Base-by-base conservation (phyloP, 2,113 vertebrate species). In the Cryptotis parvus region DNA sequence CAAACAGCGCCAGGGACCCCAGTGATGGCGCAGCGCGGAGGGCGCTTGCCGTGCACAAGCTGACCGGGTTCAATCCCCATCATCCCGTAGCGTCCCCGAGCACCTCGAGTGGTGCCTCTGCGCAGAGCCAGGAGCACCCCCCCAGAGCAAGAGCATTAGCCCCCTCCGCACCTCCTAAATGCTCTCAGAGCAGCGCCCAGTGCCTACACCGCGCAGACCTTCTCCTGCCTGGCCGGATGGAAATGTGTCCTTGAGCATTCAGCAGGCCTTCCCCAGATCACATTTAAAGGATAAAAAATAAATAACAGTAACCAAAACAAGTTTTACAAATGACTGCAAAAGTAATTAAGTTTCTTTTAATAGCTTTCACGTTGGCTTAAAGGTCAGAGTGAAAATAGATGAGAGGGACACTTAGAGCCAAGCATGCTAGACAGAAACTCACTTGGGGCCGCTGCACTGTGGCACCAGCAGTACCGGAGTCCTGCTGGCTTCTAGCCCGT, bases 261-360 rank as follows among this genome's bases (percentile, higher is more conserved):
- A 63, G 27, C 43, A 73, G 1, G 35, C 73, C 22, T 63, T 45
- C 33, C 84, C 85, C 37, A 80, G 10, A 66, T 77, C 68, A 18
- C 68, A 31, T 69, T 81, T 87, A 65, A 84, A 90, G 63, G 74
- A 66, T 37, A 76, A 74, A 93, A 94, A 87, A 86, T 65, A 81
- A 87, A 52, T 45, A 91, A 27, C 33, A 69, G 39, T 70, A 79
- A 66, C 79, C 41, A 52, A 90, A 90, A 70, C 75, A 94, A 93
- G 79, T 75, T 82, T 93, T 84, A 83, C 58, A 75, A 93, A 88
- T 94, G 72, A 88, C 75, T 81, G 26, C 84, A 84, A 89, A 90
- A 91, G 55, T 93, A 91, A 86, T 91, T 78, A 78, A n/a, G 49
- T 92, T 92, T 86, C 43, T 79, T 91, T 91, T 58, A 74, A 61